Conservation (phyloP, 2,113 vertebrate genomes). For the Mola mola region DNA sequence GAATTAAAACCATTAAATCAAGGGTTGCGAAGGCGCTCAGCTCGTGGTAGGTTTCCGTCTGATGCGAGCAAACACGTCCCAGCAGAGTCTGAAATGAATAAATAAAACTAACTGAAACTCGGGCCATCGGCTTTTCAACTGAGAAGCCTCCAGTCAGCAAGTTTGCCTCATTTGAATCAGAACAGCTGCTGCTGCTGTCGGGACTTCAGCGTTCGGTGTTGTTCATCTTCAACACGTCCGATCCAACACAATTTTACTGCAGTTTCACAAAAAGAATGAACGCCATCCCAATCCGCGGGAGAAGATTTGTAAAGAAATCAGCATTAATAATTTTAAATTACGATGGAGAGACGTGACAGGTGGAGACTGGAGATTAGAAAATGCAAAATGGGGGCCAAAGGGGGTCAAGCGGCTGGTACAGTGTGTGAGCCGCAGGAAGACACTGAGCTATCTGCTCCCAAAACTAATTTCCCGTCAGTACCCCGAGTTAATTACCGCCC, state of each 20-base stretch:
- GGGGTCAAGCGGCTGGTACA: no score
- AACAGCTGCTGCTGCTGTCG: conserved; percentile 19
- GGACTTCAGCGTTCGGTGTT: conserved; percentile 1
- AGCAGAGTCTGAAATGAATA: no score
- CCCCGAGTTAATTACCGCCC: conserved; percentile 62
- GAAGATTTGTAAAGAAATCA: conserved; percentile 20
- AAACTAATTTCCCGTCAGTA: conserved; percentile 70
- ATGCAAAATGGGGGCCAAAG: conserved; percentile 35
- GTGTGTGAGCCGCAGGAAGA: conserved; percentile 35
- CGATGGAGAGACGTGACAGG: conserved; percentile 24
- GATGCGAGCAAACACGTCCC: no score
- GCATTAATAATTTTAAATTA: conserved; percentile 6
- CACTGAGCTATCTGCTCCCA: conserved; percentile 40
- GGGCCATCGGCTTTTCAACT: no score
- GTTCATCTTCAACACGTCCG: conserved; percentile 10
- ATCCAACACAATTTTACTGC: conserved; percentile 6
- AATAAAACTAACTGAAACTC: no score
- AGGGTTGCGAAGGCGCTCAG: no score
- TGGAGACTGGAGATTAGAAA: conserved; percentile 32
- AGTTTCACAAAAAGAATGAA: conserved; percentile 6
- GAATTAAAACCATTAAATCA: no score
- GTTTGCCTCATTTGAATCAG: no score
- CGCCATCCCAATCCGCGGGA: conserved; percentile 8
- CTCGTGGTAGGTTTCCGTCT: no score
- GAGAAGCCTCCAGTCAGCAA: no score